Base-by-base conservation (phyloP, 2,113 vertebrate species). In the Dissostichus mawsoni region DNA sequence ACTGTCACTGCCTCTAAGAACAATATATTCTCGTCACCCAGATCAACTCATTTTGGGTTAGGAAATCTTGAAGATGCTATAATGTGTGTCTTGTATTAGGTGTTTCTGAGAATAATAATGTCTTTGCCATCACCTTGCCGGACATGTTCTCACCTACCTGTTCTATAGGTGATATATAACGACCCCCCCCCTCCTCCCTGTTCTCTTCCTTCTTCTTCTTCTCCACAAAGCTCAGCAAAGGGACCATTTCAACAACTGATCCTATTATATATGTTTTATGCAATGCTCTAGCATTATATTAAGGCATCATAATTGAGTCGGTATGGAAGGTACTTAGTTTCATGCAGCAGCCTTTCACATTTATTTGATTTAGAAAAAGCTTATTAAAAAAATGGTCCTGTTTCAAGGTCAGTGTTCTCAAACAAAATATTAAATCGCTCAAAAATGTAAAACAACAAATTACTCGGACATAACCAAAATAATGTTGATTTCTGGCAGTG, bases 401-500 rank as follows among this genome's bases (percentile, higher is more conserved):
- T 67, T 77, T 82, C 57, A 77, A 65, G 50, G 33, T 68, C 63
- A 61, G 8, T 45, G 41, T 82, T 76, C 67, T 78, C 53, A 72
- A 62, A 81, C 81, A 65, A 58, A 44, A 71, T 45, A 3, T 81
- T 63, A 51, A n/a, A 76, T 41, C 25, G 16, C 47, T 73, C 66
- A 76, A 41, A 18, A 11, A 78, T 66, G 70, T 84, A 17, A 71
- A 78, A 79, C 65, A 82, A 56, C 17, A 7, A 84, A 70, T 76
- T 64, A 62, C 59, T 84, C 79, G 59, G 18, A 0, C 58, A 51
- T 70, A 23, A 78, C 78, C 51, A 81, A 73, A 74, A 83, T 79
- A 85, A 72, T 72, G 84, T 76, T 48, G 66, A 53, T 67, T 44
- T 81, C 80, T 88, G 81, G 86, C 86, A 83, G 74, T 18, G 50